phyloP scores from a whole-genome alignment of 2,113 vertebrate genomes.

The Calyptommatus sinebrachiatus region DNA sequence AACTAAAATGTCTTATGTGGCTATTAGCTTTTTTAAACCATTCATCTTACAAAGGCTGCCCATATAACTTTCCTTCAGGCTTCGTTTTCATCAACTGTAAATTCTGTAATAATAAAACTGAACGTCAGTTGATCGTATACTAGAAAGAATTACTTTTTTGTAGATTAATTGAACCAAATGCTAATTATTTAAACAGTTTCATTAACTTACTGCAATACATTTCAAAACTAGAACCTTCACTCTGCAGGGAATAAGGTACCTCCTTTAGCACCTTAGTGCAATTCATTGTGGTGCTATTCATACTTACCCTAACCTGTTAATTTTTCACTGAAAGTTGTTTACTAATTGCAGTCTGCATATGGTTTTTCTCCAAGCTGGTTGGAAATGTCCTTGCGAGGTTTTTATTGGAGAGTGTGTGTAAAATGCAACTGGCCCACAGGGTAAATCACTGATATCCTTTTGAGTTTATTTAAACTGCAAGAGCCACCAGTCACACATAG shows the following conservation, averaged over 20 bases:
- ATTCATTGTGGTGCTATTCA: slow-evolving; percentile 64
- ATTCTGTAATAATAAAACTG: slow-evolving; percentile 69
- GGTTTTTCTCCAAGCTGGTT: slow-evolving; percentile 19
- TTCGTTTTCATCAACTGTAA: slow-evolving; percentile 72
- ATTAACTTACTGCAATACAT: slow-evolving; percentile 55
- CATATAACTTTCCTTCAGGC: slow-evolving; percentile 64
- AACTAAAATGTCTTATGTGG: slow-evolving; percentile 64
- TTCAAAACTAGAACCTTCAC: slow-evolving; percentile 57
- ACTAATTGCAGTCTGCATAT: slow-evolving; percentile 34
- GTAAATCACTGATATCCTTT: slow-evolving; percentile 36
- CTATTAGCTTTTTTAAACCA: slow-evolving; percentile 52
- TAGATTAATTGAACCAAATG: slow-evolving; percentile 65
- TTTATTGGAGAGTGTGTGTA: slow-evolving; percentile 28
- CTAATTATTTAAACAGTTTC: slow-evolving; percentile 53
- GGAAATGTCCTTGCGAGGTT: slow-evolving; percentile 35
- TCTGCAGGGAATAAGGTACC: slow-evolving; percentile 68
- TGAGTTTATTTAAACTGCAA: slow-evolving; percentile 34
- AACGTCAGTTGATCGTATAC: slow-evolving; percentile 67
- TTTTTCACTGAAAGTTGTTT: slow-evolving; percentile 47
- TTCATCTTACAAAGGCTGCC: slow-evolving; percentile 56
- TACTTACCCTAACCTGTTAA: slow-evolving; percentile 47
- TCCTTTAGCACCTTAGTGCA: slow-evolving; percentile 62
- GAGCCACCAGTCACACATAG: neutral
- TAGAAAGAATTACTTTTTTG: slow-evolving; percentile 72
- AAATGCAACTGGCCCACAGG: slow-evolving; percentile 21